These are phyloP conservation scores for Egretta garzetta DNA, from an alignment of 2,113 vertebrate species.

Conservation along the genomic window DNA sequence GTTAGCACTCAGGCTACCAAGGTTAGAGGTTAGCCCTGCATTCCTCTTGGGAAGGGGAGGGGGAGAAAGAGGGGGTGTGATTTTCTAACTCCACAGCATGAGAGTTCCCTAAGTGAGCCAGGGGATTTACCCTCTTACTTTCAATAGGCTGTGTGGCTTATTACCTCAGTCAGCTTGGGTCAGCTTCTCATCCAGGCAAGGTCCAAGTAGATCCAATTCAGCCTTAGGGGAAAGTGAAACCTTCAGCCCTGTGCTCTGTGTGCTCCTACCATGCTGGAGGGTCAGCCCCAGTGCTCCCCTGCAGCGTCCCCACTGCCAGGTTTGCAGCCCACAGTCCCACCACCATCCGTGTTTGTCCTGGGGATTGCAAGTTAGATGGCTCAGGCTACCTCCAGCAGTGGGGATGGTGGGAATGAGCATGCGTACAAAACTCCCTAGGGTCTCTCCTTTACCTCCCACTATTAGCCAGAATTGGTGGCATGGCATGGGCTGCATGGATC, in stretches of 20 bases:
- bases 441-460: not conserved
- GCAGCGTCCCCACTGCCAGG: not conserved
- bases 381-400: not conserved
- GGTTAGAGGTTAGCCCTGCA: not conserved
- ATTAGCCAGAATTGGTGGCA: not conserved
- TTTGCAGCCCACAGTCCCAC: not conserved
- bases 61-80: accelerated
- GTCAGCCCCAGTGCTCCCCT: not conserved
- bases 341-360: accelerated
- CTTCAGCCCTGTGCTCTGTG: not conserved
- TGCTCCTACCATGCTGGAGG: not conserved
- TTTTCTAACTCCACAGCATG: not conserved
- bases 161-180: not conserved
- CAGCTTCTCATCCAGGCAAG: not conserved
- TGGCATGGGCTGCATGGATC: not conserved
- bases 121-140: not conserved
- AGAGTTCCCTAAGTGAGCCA: not conserved
- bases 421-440: not conserved
- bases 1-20: not conserved
- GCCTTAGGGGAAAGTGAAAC: not conserved
- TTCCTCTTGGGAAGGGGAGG: not conserved
- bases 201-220: not conserved
- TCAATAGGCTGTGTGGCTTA: not conserved
- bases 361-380: not conserved
- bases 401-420: not conserved